Conservation (phyloP, 2,797 vertebrate genomes). For the Gephyroberyx darwinii region DNA sequence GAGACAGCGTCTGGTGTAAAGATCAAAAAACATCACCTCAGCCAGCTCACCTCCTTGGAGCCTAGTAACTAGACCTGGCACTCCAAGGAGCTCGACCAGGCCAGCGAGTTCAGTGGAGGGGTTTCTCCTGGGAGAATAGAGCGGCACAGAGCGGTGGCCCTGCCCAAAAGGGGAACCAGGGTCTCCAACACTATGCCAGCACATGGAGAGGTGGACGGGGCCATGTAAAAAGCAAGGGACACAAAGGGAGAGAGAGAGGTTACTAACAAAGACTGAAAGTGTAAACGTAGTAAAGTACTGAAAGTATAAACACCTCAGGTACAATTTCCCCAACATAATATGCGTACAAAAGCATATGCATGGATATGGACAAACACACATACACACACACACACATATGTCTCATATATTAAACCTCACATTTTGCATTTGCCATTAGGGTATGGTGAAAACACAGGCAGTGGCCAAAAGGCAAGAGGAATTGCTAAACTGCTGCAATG, state of each 20-base stretch:
- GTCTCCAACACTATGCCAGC: conserved; percentile 11
- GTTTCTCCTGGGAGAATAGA: conserved; percentile 13
- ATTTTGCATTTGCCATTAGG: conserved; percentile 30
- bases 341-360: conserved; percentile 8
- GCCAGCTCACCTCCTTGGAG: conserved; percentile 67
- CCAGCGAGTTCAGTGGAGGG: conserved; percentile 8
- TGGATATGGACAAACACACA: conserved; percentile 17
- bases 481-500: conserved; percentile 43
- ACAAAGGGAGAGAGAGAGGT: neutral
- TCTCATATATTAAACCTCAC: conserved; percentile 22
- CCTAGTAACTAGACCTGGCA: conserved; percentile 32
- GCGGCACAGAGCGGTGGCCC: conserved; percentile 31
- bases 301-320: too few relatives aligned
- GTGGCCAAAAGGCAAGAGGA: conserved; percentile 26
- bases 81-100: conserved; percentile 30
- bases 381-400: neutral
- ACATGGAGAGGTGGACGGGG: conserved; percentile 17
- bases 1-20: conserved; percentile 74
- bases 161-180: neutral
- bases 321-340: too few relatives aligned
- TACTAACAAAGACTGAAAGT: too few relatives aligned
- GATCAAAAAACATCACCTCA: conserved; percentile 47
- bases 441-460: conserved; percentile 6
- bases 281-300: too few relatives aligned
- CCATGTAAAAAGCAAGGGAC: neutral